A percentile compares a stretch with the other conserved stretches of the same genome.
Evolutionary conservation across 2,888 invertebrate genomes (phyloP).

Genomic region (Bugulina stolonifera): DNA sequence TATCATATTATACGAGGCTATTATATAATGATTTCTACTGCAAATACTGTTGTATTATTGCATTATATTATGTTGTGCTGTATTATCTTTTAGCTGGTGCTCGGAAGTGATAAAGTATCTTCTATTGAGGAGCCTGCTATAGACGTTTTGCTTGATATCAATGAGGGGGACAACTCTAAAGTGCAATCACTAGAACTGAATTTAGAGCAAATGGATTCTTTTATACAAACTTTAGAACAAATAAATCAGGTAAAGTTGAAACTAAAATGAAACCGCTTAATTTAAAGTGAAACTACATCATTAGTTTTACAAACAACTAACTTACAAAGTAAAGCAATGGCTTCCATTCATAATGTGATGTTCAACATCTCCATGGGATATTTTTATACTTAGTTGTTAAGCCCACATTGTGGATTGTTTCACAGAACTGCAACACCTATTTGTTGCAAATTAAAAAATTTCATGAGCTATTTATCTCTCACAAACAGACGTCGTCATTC

Average conservation of each 20-base stretch:
- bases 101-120: constrained; percentile 18
- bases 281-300: too few relatives aligned
- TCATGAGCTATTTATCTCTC: too few relatives aligned
- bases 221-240: constrained; percentile 11
- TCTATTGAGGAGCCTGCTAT: constrained; percentile 17
- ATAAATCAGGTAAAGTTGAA: constrained; percentile 4
- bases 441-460: too few relatives aligned
- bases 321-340: too few relatives aligned
- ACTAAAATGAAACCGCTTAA: too few relatives aligned
- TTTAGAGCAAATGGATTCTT: neutral
- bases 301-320: too few relatives aligned
- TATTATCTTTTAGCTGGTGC: neutral
- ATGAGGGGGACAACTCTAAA: constrained; percentile 5
- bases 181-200: neutral
- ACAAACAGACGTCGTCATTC: too few relatives aligned
- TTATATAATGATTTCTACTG: too few relatives aligned
- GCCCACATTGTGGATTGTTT: too few relatives aligned
- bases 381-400: neutral
- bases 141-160: neutral
- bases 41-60: too few relatives aligned
- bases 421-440: too few relatives aligned
- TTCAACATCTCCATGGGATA: neutral
- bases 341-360: neutral
- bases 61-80: too few relatives aligned
- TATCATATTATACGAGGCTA: neutral